Evolutionary conservation across 2,113 vertebrate species (phyloP).

Genomic region (Otolemur garnettii): DNA sequence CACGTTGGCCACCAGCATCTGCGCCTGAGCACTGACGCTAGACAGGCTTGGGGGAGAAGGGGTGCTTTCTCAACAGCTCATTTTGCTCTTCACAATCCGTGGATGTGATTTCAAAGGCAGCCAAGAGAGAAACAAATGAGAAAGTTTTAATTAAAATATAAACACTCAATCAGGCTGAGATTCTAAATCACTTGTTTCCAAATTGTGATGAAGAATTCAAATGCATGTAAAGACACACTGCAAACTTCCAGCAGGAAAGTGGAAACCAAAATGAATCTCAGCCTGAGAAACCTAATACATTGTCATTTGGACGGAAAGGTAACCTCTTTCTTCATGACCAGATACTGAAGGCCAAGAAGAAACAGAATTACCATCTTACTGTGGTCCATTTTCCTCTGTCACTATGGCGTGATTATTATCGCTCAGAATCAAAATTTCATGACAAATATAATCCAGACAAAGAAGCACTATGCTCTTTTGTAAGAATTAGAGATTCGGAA

Average conservation of each 20-base stretch:
- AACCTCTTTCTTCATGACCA: neutral
- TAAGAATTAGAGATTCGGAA: neutral
- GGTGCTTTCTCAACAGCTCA: neutral
- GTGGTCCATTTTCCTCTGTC: neutral
- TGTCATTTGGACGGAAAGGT: neutral
- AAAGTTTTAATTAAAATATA: slow-evolving; percentile 62
- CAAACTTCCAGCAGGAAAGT: neutral
- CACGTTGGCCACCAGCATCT: neutral
- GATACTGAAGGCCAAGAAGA: neutral
- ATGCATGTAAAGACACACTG: neutral
- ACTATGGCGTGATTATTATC: neutral
- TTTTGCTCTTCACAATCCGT: neutral
- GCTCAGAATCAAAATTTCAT: slow-evolving; percentile 22
- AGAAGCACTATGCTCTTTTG: neutral
- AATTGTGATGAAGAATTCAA: slow-evolving; percentile 16
- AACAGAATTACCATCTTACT: neutral
- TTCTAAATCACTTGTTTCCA: slow-evolving; percentile 40
- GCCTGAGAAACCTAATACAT: neutral
- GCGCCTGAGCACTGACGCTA: neutral
- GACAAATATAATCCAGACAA: slow-evolving; percentile 28
- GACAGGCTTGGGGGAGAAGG: neutral
- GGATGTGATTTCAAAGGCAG: slow-evolving; percentile 46
- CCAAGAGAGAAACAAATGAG: neutral
- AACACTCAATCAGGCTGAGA: slow-evolving; percentile 28
- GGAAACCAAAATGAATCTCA: neutral